These are phyloP conservation scores for Acanthurus lineatus DNA, from an alignment of 2,797 vertebrate species.

Conservation along the genomic window DNA sequence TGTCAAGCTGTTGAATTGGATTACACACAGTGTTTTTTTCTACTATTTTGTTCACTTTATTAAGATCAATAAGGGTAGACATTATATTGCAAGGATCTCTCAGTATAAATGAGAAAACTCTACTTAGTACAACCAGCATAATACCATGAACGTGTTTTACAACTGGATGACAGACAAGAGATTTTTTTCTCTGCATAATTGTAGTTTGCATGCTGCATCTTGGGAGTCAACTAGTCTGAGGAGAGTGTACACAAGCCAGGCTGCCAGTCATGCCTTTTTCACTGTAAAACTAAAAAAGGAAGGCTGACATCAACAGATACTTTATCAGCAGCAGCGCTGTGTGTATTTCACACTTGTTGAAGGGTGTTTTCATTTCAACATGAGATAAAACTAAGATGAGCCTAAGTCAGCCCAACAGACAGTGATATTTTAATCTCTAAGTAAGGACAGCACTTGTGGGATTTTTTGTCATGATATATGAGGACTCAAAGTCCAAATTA, in stretches of 20 bases:
- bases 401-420: conserved; percentile 16
- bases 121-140: not conserved
- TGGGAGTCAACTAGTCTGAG: not conserved
- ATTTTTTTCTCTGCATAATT: not conserved
- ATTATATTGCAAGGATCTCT: not conserved
- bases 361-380: conserved; percentile 63
- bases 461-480: not conserved
- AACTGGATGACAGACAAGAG: not conserved
- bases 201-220: not conserved
- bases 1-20: not conserved
- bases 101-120: not conserved
- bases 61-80: not conserved
- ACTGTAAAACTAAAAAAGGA: conserved; percentile 21
- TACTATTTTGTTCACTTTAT: not conserved
- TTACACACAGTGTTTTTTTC: not conserved
- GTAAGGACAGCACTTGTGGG: not conserved
- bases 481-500: not conserved
- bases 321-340: conserved; percentile 54
- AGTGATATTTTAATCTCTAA: not conserved
- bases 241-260: no score
- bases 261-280: not conserved
- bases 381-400: conserved; percentile 65
- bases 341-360: conserved; percentile 40
- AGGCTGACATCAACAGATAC: conserved; percentile 65
- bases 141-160: not conserved